Conservation (phyloP, 2,888 invertebrate genomes). For the Drosophila bunnanda region DNA sequence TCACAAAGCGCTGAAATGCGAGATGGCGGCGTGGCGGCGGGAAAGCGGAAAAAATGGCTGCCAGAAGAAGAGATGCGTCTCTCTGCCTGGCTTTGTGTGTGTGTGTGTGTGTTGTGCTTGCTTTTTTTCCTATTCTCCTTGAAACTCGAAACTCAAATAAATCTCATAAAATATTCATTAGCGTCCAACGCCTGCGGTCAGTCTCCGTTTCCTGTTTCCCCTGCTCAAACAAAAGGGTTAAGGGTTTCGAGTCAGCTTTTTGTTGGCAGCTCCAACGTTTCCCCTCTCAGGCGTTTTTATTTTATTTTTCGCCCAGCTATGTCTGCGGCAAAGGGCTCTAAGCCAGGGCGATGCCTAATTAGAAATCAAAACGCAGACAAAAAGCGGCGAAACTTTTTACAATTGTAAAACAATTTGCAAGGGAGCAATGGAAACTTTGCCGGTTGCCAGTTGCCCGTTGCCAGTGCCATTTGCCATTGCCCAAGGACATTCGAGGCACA, state of each 20-base stretch:
- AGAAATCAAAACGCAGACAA: constrained; percentile 67
- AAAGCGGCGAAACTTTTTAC: constrained; percentile 58
- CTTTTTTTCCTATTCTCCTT: constrained; percentile 40
- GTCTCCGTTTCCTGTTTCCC: constrained; percentile 34
- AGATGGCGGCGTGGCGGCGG: constrained; percentile 29
- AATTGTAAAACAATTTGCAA: constrained; percentile 64
- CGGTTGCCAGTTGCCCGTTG: constrained; percentile 1
- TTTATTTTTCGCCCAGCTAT: neutral
- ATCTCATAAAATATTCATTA: constrained; percentile 81
- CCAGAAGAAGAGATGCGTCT: constrained; percentile 41
- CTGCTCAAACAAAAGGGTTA: constrained; percentile 67
- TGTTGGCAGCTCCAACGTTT: constrained; percentile 32
- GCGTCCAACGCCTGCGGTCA: constrained; percentile 75
- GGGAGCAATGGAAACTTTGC: constrained; percentile 35
- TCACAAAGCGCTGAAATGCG: constrained; percentile 51
- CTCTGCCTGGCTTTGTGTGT: constrained; percentile 26
- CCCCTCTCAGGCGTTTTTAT: neutral
- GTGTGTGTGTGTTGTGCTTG: constrained; percentile 39
- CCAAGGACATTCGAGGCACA: constrained; percentile 52
- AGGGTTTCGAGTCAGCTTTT: constrained; percentile 53
- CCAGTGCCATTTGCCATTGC: constrained; percentile 30
- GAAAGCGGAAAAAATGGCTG: constrained; percentile 40
- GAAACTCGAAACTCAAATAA: constrained; percentile 75
- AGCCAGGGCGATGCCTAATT: constrained; percentile 55
- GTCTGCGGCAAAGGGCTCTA: constrained; percentile 19